phyloP scores from a whole-genome alignment of 2,888 invertebrate species.

The Aphidius colemani region DNA sequence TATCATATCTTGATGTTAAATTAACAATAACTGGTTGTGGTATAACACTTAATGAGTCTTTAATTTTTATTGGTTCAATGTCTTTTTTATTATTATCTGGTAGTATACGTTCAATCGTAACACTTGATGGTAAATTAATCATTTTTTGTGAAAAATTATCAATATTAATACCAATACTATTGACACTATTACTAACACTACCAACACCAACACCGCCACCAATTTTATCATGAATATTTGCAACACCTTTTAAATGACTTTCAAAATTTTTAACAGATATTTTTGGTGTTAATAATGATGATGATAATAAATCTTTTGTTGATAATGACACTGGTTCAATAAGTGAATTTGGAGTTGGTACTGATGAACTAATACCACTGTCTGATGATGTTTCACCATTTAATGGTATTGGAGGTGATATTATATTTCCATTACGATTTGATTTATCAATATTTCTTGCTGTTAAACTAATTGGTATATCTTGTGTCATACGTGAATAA shows the following conservation, averaged over 20 bases:
- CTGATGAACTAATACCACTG: slow-evolving; percentile 56
- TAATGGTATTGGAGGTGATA: slow-evolving; percentile 55
- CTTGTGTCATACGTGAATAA: slow-evolving; percentile 54
- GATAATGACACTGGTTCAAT: slow-evolving; percentile 53
- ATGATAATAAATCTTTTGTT: slow-evolving; percentile 45
- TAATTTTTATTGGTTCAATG: slow-evolving; percentile 43
- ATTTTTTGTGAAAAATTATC: slow-evolving; percentile 53
- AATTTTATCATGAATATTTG: slow-evolving; percentile 53
- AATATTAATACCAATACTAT: slow-evolving; percentile 21
- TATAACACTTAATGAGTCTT: slow-evolving; percentile 51
- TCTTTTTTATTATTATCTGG: slow-evolving; percentile 43
- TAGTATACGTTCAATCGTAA: slow-evolving; percentile 53
- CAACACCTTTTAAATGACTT: slow-evolving; percentile 52
- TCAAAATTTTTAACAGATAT: slow-evolving; percentile 56
- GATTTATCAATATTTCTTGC: slow-evolving; percentile 54
- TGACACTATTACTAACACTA: no score
- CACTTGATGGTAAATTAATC: slow-evolving; percentile 54
- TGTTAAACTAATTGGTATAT: slow-evolving; percentile 55
- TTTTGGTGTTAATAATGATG: slow-evolving; percentile 42
- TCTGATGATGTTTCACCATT: slow-evolving; percentile 58
- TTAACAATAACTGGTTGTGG: slow-evolving; percentile 55
- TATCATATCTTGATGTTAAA: slow-evolving; percentile 50
- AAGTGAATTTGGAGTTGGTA: slow-evolving; percentile 53
- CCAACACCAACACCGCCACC: slow-evolving; percentile 41
- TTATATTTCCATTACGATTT: slow-evolving; percentile 55